Evolutionary conservation across 2,113 vertebrate genomes (phyloP).

Genomic region (Sebastes fasciatus): DNA sequence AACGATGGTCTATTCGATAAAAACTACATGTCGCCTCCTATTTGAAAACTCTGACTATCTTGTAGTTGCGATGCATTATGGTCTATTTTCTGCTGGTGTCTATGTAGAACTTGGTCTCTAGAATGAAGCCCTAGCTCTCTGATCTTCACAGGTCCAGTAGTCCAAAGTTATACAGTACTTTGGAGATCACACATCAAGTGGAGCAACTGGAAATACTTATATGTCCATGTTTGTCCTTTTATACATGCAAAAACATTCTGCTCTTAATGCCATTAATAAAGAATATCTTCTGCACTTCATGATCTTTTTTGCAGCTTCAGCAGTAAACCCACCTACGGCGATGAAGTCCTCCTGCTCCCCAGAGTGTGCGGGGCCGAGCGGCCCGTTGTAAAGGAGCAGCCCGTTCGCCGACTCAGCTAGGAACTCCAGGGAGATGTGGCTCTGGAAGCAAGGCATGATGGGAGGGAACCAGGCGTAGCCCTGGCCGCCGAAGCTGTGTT

Average conservation of each 20-base stretch:
- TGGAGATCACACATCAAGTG: not conserved
- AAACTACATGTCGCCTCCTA: too few species aligned
- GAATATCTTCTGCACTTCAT: not conserved
- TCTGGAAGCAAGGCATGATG: conserved; percentile 88
- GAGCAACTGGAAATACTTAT: not conserved
- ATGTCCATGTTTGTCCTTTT: too few species aligned
- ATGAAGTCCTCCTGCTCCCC: conserved; percentile 86
- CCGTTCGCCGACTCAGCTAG: conserved; percentile 86
- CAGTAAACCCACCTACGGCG: conserved; percentile 83
- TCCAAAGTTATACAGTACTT: not conserved
- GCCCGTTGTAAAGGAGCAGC: conserved; percentile 89
- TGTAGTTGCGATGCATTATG: not conserved
- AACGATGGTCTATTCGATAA: too few species aligned
- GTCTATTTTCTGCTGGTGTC: not conserved
- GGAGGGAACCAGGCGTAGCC: conserved; percentile 93
- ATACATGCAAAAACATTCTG: too few species aligned
- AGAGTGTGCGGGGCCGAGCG: conserved; percentile 72
- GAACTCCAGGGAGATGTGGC: conserved; percentile 90
- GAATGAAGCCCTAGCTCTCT: not conserved
- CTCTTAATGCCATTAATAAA: not conserved
- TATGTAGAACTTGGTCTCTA: not conserved
- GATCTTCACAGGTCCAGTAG: too few species aligned
- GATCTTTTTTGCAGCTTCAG: not conserved
- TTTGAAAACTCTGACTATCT: too few species aligned
- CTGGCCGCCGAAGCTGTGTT: conserved; percentile 86